A percentile compares a stretch with the other conserved stretches of the same genome.
These are phyloP conservation scores for Conus ventricosus DNA, from an alignment of 1,140 invertebrate species.

Conservation along the genomic window DNA sequence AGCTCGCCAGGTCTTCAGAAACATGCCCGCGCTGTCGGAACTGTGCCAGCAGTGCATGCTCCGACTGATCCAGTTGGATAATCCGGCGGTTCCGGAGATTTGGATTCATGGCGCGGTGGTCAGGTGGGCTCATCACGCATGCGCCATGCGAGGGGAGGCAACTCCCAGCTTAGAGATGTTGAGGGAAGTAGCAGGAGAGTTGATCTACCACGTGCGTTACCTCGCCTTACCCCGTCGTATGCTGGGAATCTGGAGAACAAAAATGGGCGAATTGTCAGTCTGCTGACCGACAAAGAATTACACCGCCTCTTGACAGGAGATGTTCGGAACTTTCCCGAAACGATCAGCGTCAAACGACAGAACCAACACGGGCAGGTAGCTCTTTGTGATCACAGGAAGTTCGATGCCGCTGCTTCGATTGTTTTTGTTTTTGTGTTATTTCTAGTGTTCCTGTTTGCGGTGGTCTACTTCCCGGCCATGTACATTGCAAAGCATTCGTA, in stretches of 20 bases:
- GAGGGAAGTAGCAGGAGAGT: neutral
- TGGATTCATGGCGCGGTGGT: neutral
- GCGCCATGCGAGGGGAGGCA: neutral
- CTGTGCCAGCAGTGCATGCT: conserved; percentile 32
- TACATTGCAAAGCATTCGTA: neutral
- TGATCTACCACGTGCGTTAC: conserved; percentile 19
- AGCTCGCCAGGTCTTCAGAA: neutral
- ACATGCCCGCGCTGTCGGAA: neutral
- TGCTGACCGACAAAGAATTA: neutral
- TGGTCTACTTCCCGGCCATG: neutral
- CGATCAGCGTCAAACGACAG: neutral
- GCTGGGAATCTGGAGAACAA: neutral
- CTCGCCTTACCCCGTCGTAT: conserved; percentile 1
- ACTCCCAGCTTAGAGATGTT: neutral
- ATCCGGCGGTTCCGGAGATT: neutral
- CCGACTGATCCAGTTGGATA: neutral
- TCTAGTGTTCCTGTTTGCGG: neutral
- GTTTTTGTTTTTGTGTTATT: neutral
- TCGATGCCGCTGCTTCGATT: neutral
- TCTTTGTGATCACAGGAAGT: neutral
- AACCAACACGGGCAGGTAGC: neutral
- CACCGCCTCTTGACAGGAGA: neutral
- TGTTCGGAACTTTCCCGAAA: neutral
- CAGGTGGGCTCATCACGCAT: neutral
- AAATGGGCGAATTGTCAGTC: neutral